Conservation (phyloP, 2,888 invertebrate species). For the Catocala nupta region DNA sequence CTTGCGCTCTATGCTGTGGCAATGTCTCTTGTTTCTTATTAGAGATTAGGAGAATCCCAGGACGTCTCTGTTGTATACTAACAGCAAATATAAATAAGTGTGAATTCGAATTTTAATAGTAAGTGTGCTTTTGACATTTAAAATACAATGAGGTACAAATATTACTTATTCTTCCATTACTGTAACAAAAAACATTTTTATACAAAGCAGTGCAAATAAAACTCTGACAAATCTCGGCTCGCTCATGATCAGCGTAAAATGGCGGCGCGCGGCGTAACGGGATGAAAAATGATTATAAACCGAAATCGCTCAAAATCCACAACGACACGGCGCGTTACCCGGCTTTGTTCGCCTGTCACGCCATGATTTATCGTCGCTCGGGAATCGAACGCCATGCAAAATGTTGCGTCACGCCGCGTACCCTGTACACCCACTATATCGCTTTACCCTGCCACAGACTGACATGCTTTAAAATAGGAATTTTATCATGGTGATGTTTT, state of each 20-base stretch:
- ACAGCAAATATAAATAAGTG: no score
- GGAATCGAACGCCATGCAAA: constrained; percentile 80
- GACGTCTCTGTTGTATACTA: no score
- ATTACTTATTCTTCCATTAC: no score
- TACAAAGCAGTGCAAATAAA: constrained; percentile 21
- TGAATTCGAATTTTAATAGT: no score
- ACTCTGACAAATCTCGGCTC: constrained; percentile 42
- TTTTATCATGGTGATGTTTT: constrained; percentile 37
- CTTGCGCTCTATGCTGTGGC: no score
- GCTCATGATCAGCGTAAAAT: constrained; percentile 78
- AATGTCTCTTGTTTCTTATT: no score
- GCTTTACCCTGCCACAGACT: constrained; percentile 55
- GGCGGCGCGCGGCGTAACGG: constrained; percentile 52
- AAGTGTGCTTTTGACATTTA: no score
- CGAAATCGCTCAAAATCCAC: constrained; percentile 84
- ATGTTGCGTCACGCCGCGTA: constrained; percentile 80
- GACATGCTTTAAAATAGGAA: constrained; percentile 18
- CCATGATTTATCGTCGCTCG: constrained; percentile 75
- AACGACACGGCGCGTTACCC: constrained; percentile 85
- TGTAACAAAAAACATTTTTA: no score
- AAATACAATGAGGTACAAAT: no score
- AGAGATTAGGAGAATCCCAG: no score
- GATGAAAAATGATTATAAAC: constrained; percentile 84
- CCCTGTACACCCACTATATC: constrained; percentile 50
- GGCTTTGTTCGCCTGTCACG: constrained; percentile 83